A percentile compares a stretch with the other conserved stretches of the same genome.
phyloP scores from a whole-genome alignment of 2,113 vertebrate species.

The Calonectris borealis region DNA sequence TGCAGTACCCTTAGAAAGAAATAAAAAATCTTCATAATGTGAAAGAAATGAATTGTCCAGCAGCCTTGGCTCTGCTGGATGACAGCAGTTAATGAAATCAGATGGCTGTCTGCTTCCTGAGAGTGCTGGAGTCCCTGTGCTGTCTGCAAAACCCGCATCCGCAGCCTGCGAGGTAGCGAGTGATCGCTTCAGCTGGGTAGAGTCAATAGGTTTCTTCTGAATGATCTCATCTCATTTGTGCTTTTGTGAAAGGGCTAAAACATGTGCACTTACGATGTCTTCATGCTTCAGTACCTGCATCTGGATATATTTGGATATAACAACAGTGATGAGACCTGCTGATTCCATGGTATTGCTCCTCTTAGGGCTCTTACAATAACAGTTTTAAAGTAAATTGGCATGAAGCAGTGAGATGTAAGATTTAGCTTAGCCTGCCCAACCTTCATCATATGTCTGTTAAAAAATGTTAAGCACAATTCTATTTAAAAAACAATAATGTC shows the following conservation, averaged over 20 bases:
- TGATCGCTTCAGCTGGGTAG: rapidly evolving
- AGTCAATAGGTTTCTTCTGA: not conserved
- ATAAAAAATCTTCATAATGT: not conserved
- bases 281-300: not conserved
- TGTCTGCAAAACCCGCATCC: not conserved
- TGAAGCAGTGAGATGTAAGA: not conserved
- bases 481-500: not conserved
- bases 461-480: not conserved
- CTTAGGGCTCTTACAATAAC: not conserved
- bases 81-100: not conserved
- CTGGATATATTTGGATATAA: not conserved
- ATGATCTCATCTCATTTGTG: not conserved
- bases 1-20: not conserved
- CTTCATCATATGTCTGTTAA: not conserved
- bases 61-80: not conserved
- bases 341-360: not conserved
- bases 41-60: not conserved
- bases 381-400: not conserved
- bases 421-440: not conserved
- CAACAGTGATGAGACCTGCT: not conserved
- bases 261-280: not conserved
- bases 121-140: not conserved
- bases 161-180: rapidly evolving
- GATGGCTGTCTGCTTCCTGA: not conserved
- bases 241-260: not conserved